Percentiles rank a stretch among this genome's conserved stretches.
Evolutionary conservation across 2,113 vertebrate species (phyloP).

Genomic region (Cnemophilus loriae): DNA sequence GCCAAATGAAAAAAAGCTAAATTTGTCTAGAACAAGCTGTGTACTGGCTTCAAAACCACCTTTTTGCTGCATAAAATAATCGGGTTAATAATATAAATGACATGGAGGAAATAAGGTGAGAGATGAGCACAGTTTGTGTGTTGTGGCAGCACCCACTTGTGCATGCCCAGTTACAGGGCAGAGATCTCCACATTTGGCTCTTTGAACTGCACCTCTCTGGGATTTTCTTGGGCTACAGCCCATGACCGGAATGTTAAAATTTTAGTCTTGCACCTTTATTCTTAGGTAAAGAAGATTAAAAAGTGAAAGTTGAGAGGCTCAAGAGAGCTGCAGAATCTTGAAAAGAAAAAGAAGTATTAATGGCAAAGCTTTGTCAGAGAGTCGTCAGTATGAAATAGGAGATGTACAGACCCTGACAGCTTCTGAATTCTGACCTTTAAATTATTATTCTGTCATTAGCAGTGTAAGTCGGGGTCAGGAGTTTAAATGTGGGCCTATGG

Average conservation of each 20-base stretch:
- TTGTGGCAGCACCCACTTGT: not conserved
- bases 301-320: not conserved
- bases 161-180: not conserved
- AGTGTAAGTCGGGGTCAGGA: not conserved
- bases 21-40: not conserved
- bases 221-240: not conserved
- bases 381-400: not conserved
- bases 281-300: not conserved
- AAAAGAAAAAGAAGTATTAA: not conserved
- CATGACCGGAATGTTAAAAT: not conserved
- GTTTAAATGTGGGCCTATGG: not conserved
- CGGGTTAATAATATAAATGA: not conserved
- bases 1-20: not conserved
- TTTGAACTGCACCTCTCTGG: not conserved
- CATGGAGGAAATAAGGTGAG: not conserved
- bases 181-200: not conserved
- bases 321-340: not conserved
- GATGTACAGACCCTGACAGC: not conserved
- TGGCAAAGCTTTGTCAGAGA: not conserved
- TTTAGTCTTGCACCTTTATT: not conserved
- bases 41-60: not conserved
- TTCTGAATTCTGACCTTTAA: not conserved
- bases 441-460: not conserved
- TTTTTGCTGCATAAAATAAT: not conserved
- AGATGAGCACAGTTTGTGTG: not conserved